Percentiles rank a stretch among this genome's conserved stretches.
phyloP scores from a whole-genome alignment of 2,797 vertebrate genomes.

The Pipistrellus kuhlii region DNA sequence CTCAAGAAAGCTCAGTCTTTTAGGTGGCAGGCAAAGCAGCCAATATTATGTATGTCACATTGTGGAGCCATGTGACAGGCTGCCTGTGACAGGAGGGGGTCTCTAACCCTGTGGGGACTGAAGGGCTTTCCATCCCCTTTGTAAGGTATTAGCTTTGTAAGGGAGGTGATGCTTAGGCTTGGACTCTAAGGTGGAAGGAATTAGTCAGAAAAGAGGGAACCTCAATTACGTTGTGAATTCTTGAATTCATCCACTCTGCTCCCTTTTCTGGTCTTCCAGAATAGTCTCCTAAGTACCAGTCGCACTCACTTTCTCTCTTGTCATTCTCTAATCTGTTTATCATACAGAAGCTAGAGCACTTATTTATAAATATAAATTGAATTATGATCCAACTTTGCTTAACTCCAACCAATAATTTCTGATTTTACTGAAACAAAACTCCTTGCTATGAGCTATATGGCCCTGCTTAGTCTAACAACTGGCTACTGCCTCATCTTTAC shows the following conservation, averaged over 20 bases:
- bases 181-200: background rate
- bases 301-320: background rate
- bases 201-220: background rate
- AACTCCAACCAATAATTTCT: background rate
- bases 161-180: background rate
- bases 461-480: background rate
- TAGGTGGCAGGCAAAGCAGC: background rate
- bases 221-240: background rate
- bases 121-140: background rate
- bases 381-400: background rate
- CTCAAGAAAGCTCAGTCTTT: background rate
- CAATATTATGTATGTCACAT: background rate
- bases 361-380: slow-evolving; percentile 8
- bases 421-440: background rate
- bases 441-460: background rate
- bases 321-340: background rate
- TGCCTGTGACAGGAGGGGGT: background rate
- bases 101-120: background rate
- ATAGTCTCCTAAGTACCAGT: background rate
- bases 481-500: background rate
- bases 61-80: background rate
- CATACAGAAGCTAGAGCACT: background rate
- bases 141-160: background rate
- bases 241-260: background rate
- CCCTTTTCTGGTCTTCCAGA: background rate